Evolutionary conservation across 2,113 vertebrate genomes (phyloP).

Genomic region (Myotis brandtii): DNA sequence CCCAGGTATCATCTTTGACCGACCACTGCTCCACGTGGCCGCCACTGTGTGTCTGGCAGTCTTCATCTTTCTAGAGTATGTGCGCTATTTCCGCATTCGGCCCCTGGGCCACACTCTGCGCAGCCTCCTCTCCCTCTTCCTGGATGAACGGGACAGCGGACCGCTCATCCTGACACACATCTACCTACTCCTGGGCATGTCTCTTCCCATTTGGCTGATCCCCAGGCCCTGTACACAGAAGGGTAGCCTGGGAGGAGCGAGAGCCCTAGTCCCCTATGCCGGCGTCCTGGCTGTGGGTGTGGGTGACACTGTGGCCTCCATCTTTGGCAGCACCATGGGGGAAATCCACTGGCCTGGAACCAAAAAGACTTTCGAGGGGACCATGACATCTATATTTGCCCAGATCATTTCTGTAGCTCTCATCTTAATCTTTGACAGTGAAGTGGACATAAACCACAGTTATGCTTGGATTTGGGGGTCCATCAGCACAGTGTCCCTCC

Average conservation of each 20-base stretch:
- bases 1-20: slow-evolving; percentile 94
- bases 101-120: slow-evolving; percentile 93
- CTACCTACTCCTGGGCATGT: slow-evolving; percentile 96
- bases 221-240: slow-evolving; percentile 93
- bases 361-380: slow-evolving; percentile 98
- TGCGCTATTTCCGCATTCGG: slow-evolving; percentile 95
- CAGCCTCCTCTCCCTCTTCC: slow-evolving; percentile 92
- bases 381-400: slow-evolving; percentile 95
- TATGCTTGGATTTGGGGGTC: slow-evolving; percentile 96
- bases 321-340: slow-evolving; percentile 95
- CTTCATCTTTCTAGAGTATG: slow-evolving; percentile 94
- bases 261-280: slow-evolving; percentile 94
- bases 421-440: slow-evolving; percentile 95
- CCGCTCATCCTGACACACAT: slow-evolving; percentile 98
- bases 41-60: slow-evolving; percentile 92
- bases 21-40: slow-evolving; percentile 92
- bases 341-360: slow-evolving; percentile 98
- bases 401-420: slow-evolving; percentile 96
- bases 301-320: slow-evolving; percentile 94
- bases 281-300: slow-evolving; percentile 96
- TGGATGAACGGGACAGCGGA: slow-evolving; percentile 97
- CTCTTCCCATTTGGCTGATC: slow-evolving; percentile 95
- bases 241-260: slow-evolving; percentile 88
- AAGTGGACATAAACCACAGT: slow-evolving; percentile 93
- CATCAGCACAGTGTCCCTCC: slow-evolving; percentile 93